Conservation (phyloP, 2,888 invertebrate species). For the Adineta ricciae region DNA sequence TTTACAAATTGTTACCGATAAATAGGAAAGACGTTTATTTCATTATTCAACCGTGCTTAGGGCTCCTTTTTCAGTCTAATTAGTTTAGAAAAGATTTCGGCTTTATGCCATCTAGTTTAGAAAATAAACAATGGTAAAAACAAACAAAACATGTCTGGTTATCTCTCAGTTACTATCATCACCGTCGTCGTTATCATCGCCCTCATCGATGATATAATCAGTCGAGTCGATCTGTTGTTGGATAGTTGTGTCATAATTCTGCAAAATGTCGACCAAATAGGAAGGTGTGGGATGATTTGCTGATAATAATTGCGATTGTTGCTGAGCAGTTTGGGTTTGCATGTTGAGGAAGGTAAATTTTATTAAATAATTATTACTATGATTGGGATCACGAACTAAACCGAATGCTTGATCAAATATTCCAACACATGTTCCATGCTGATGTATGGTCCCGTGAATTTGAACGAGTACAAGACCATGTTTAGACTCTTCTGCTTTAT, state of each 20-base stretch:
- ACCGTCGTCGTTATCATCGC: not conserved
- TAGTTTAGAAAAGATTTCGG: too few species aligned
- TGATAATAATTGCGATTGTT: not conserved
- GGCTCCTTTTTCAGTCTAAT: too few species aligned
- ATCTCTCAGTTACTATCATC: not conserved
- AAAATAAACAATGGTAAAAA: not conserved
- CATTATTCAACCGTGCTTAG: not conserved
- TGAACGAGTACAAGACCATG: constrained; percentile 59
- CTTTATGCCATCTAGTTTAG: too few species aligned
- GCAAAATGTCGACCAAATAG: not conserved
- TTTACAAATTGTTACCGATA: not conserved
- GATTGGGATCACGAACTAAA: constrained; percentile 57
- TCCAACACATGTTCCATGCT: constrained; percentile 54
- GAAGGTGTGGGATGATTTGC: not conserved
- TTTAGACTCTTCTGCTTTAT: constrained; percentile 56
- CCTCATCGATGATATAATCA: not conserved
- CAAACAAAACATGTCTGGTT: not conserved
- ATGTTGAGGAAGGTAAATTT: constrained; percentile 51
- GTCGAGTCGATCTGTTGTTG: constrained; percentile 16
- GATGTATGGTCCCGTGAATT: constrained; percentile 60
- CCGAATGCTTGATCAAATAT: constrained; percentile 61
- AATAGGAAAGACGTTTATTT: not conserved
- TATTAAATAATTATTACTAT: constrained; percentile 62
- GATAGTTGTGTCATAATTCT: not conserved
- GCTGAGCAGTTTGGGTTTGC: not conserved